These are phyloP conservation scores for Limosa lapponica DNA, from an alignment of 2,797 vertebrate species.

Conservation along the genomic window DNA sequence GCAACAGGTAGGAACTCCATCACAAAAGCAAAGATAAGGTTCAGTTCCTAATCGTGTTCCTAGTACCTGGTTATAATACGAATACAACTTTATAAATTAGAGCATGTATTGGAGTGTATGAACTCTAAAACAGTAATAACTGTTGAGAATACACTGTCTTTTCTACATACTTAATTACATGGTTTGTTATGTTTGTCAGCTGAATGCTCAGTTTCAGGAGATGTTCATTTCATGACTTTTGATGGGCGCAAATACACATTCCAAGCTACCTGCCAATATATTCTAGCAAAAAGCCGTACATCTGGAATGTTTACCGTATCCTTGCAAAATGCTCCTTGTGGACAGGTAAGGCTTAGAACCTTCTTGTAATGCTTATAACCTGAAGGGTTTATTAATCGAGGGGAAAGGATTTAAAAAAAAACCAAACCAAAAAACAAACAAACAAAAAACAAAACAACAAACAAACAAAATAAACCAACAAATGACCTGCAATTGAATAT, in stretches of 20 bases:
- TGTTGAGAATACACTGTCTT: background rate
- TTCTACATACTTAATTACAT: rapidly evolving
- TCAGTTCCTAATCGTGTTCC: rapidly evolving
- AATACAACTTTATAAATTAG: background rate
- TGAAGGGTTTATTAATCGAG: background rate
- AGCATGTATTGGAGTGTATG: background rate
- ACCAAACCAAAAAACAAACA: too few species aligned
- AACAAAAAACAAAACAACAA: background rate
- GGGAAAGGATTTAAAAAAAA: background rate
- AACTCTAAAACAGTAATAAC: background rate
- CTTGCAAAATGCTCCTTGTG: conserved; percentile 91
- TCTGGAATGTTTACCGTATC: conserved; percentile 89
- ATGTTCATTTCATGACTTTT: conserved; percentile 92
- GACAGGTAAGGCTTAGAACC: conserved; percentile 81
- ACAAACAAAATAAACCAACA: background rate
- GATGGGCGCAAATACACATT: conserved; percentile 92
- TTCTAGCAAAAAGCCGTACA: conserved; percentile 89
- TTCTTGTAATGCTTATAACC: background rate
- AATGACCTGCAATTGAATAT: background rate
- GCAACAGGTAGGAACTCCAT: background rate
- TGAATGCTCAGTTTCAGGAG: conserved; percentile 94
- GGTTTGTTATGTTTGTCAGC: conserved; percentile 70
- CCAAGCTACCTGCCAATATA: conserved; percentile 91
- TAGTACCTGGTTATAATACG: background rate
- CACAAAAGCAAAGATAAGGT: background rate